Percentiles rank a stretch among this genome's conserved stretches.
phyloP scores from a whole-genome alignment of 64 coral and sea anemone genomes.

The Porites lutea region DNA sequence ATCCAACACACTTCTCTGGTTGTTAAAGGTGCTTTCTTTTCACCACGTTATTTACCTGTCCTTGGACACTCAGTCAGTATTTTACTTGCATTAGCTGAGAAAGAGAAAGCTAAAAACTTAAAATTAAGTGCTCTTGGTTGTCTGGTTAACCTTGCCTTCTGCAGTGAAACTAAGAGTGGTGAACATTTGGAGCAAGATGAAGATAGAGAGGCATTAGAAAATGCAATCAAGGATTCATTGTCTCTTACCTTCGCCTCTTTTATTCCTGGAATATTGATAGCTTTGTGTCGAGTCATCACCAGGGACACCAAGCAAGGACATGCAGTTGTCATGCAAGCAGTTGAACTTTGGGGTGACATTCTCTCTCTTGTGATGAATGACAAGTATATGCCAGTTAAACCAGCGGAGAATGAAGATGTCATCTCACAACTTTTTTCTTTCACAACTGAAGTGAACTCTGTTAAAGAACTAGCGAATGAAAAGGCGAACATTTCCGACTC shows the following conservation, averaged over 20 bases:
- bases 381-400: conserved; percentile 30
- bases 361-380: conserved; percentile 88
- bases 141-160: conserved; percentile 67
- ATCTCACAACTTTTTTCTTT: conserved; percentile 41
- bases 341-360: conserved; percentile 69
- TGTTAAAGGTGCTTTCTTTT: conserved; percentile 71
- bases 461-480: background rate
- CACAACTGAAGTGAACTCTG: conserved; percentile 7
- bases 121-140: conserved; percentile 77
- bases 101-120: conserved; percentile 77
- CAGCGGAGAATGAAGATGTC: conserved; percentile 53
- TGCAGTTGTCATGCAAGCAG: conserved; percentile 45
- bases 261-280: conserved; percentile 86
- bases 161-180: background rate
- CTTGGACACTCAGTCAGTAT: conserved; percentile 78
- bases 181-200: conserved; percentile 12
- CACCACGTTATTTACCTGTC: conserved; percentile 62
- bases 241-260: conserved; percentile 85
- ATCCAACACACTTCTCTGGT: conserved; percentile 61
- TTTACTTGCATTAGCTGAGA: conserved; percentile 56
- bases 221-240: conserved; percentile 62
- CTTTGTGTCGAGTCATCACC: conserved; percentile 70
- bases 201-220: conserved; percentile 30
- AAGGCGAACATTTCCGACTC: conserved; percentile 8
- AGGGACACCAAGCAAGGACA: conserved; percentile 71